Conservation (phyloP, 1,140 invertebrate species). For the Latrodectus geometricus region DNA sequence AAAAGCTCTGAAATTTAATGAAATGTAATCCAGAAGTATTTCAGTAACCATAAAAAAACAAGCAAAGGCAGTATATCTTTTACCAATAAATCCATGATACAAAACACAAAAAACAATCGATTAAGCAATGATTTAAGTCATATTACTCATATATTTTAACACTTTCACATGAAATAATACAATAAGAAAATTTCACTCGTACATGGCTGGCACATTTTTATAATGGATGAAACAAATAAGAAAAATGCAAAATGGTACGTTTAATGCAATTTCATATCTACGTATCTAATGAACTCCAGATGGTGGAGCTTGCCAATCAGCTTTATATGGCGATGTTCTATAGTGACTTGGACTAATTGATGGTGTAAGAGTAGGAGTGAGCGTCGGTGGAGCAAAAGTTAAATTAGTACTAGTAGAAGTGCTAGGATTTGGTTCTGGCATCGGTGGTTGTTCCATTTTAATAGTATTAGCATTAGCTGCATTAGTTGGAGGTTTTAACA, state of each 20-base stretch:
- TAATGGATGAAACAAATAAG: conserved; percentile 3
- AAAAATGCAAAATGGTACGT: conserved; percentile 14
- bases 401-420: conserved; percentile 50
- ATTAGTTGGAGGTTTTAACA: neutral
- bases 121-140: no score
- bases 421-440: conserved; percentile 44
- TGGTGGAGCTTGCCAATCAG: conserved; percentile 49
- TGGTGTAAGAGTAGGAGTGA: conserved; percentile 48
- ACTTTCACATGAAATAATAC: neutral
- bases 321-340: conserved; percentile 49
- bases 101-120: no score
- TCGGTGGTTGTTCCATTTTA: conserved; percentile 42
- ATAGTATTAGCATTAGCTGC: conserved; percentile 30
- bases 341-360: conserved; percentile 55
- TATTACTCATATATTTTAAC: no score
- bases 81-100: no score
- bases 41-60: no score
- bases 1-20: no score
- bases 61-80: no score
- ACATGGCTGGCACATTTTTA: neutral
- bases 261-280: conserved; percentile 20
- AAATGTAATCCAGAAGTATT: no score
- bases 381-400: conserved; percentile 46
- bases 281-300: conserved; percentile 52
- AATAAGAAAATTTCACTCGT: neutral